Conservation (phyloP, 2,797 vertebrate species). For the Hapalemur alaotrensis region DNA sequence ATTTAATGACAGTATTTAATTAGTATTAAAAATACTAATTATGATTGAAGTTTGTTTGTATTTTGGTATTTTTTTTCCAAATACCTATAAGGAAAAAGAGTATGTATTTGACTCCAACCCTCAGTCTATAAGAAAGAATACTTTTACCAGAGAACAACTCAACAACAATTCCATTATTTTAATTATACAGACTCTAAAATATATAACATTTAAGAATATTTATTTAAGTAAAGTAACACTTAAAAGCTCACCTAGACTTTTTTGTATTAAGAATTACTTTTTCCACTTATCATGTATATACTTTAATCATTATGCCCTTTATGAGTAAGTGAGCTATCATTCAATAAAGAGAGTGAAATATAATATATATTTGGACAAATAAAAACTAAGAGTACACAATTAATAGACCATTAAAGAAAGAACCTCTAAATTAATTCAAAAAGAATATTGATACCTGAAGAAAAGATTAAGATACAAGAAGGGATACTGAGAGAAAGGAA, state of each 20-base stretch:
- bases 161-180: not conserved
- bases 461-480: not conserved
- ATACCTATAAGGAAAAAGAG: not conserved
- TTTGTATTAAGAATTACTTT: not conserved
- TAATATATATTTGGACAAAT: not conserved
- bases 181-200: not conserved
- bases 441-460: not conserved
- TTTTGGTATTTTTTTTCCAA: slow-evolving; percentile 29
- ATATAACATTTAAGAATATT: not conserved
- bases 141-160: not conserved
- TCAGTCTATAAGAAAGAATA: not conserved
- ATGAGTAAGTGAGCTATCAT: not conserved
- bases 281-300: not conserved
- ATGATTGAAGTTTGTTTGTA: not conserved
- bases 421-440: not conserved
- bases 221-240: not conserved
- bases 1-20: not conserved
- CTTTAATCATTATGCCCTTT: not conserved
- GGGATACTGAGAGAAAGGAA: not conserved
- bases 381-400: not conserved
- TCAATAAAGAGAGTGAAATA: not conserved
- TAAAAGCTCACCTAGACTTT: slow-evolving; percentile 11
- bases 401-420: not conserved
- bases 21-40: not conserved
- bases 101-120: not conserved